phyloP scores from a whole-genome alignment of 1,140 invertebrate species.

The Linepithema humile region DNA sequence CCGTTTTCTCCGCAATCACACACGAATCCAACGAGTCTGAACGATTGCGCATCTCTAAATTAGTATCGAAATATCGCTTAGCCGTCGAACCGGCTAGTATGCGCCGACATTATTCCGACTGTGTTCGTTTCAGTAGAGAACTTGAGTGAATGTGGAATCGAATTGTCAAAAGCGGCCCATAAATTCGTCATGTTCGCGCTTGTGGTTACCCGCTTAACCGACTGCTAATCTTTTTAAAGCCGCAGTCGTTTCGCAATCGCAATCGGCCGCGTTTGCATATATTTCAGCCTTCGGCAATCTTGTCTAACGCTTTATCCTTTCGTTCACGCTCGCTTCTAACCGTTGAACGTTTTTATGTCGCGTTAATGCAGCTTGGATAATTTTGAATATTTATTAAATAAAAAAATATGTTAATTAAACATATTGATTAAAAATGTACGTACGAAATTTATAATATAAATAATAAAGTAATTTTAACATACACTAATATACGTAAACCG shows the following conservation, averaged over 20 bases:
- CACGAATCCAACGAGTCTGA: neutral
- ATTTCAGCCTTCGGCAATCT: conserved; percentile 29
- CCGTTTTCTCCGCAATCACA: conserved; percentile 5
- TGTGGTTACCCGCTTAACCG: conserved; percentile 36
- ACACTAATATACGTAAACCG: neutral
- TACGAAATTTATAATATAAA: too few species aligned
- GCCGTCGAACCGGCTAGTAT: neutral
- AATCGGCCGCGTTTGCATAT: conserved; percentile 9
- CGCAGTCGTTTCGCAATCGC: conserved; percentile 3
- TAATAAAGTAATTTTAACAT: conserved; percentile 1
- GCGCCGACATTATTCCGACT: conserved; percentile 1
- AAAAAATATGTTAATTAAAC: too few species aligned
- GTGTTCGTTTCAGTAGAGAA: neutral
- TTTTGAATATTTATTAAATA: too few species aligned
- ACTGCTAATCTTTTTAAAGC: conserved; percentile 36
- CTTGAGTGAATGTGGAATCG: conserved; percentile 24
- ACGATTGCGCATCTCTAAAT: neutral
- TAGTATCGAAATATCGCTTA: conserved; percentile 33
- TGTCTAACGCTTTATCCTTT: neutral
- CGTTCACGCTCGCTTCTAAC: conserved; percentile 1
- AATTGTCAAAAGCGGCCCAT: conserved; percentile 34
- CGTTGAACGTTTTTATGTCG: too few species aligned
- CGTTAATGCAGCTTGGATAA: too few species aligned
- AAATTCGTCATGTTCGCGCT: conserved; percentile 42
- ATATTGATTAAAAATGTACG: too few species aligned